These are phyloP conservation scores for Muschampia staudingeri DNA, from an alignment of 2,888 invertebrate genomes.

Conservation along the genomic window DNA sequence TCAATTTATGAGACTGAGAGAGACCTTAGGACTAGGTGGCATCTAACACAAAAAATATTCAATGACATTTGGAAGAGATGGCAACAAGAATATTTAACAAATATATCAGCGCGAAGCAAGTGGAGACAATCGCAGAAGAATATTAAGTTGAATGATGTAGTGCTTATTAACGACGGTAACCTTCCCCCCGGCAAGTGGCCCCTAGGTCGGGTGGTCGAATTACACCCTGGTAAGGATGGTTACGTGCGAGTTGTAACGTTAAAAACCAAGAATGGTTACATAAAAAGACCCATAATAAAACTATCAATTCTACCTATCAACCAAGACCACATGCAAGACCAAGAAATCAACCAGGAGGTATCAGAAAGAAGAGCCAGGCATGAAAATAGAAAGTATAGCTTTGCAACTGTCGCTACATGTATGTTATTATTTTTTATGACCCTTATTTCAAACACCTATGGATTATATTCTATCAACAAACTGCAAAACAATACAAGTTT, in stretches of 20 bases:
- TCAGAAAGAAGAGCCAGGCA: background rate
- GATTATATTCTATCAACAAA: conserved; percentile 12
- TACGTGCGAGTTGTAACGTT: background rate
- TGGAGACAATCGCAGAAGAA: background rate
- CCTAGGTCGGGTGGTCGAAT: background rate
- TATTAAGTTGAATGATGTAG: background rate
- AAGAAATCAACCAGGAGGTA: background rate
- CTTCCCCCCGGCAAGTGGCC: background rate
- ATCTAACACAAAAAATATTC: too few species aligned
- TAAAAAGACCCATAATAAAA: background rate
- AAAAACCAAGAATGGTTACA: background rate
- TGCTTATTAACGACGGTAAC: background rate
- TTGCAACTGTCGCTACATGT: conserved; percentile 23
- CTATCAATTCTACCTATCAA: background rate
- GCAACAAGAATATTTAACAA: too few species aligned
- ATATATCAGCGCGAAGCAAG: too few species aligned
- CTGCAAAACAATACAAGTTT: conserved; percentile 11
- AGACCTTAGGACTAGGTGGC: background rate
- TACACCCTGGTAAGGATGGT: background rate
- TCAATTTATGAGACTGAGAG: conserved; percentile 33
- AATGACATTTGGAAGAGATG: too few species aligned
- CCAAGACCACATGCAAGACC: background rate
- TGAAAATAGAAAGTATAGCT: conserved; percentile 14
- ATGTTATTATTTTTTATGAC: conserved; percentile 42
- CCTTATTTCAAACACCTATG: conserved; percentile 25